Conservation (phyloP, 2,113 vertebrate genomes). For the Helogale parvula region DNA sequence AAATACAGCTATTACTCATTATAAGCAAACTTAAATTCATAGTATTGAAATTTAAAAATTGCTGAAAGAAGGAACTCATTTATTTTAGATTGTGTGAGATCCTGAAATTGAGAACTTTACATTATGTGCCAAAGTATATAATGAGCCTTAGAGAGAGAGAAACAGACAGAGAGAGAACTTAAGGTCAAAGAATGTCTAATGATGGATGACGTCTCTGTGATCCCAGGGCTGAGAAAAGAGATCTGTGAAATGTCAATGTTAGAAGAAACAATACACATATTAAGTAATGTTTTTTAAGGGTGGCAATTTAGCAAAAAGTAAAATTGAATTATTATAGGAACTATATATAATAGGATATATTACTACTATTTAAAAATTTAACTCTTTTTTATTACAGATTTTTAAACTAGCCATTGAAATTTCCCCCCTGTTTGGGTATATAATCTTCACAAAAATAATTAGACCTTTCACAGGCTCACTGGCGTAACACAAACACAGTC, state of each 20-base stretch:
- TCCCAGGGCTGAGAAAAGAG: background rate
- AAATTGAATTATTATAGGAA: background rate
- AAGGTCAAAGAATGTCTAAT: background rate
- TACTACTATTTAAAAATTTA: background rate
- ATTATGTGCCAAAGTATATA: background rate
- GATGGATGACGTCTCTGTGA: background rate
- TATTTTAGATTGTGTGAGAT: background rate
- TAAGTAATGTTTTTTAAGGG: background rate
- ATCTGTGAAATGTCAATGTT: background rate
- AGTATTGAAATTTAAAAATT: conserved; percentile 3
- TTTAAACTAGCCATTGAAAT: background rate
- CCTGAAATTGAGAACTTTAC: background rate
- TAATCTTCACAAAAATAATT: background rate
- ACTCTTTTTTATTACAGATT: background rate
- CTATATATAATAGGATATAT: background rate
- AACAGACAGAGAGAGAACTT: background rate
- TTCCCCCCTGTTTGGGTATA: background rate
- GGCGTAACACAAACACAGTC: background rate
- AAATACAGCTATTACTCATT: background rate
- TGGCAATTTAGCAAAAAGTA: background rate
- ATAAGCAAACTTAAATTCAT: background rate
- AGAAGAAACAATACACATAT: background rate
- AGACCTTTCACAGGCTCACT: background rate
- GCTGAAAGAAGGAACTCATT: background rate
- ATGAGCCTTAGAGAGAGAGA: background rate